A percentile compares a stretch with the other conserved stretches of the same genome.
Conservation (phyloP, 1,140 invertebrate genomes). For the Eriocheir sinensis region DNA sequence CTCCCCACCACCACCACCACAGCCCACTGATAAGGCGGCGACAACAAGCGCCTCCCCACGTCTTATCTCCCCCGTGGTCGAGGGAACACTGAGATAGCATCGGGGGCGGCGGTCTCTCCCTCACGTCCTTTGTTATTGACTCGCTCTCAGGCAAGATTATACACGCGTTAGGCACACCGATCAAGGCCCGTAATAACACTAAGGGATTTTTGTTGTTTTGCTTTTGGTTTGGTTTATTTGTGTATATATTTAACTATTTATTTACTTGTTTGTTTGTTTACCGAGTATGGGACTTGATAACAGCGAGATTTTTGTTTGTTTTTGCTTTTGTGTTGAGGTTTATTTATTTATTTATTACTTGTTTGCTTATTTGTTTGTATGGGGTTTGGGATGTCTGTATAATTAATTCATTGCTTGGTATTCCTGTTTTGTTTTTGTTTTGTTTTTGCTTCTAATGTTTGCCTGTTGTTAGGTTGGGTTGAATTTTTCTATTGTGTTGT, state of each 20-base stretch:
- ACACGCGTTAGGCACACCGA: not conserved
- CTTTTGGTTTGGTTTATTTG: not conserved
- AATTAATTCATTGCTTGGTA: not conserved
- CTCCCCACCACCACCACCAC: not conserved
- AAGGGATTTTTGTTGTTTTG: not conserved
- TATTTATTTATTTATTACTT: too few species aligned
- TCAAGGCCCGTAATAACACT: not conserved
- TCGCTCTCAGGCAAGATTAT: not conserved
- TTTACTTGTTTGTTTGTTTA: not conserved
- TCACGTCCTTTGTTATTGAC: not conserved
- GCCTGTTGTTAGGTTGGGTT: too few species aligned
- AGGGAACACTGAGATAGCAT: conserved; percentile 12
- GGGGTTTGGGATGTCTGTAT: too few species aligned
- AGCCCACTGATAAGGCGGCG: not conserved
- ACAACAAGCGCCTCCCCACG: not conserved
- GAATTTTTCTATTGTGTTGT: too few species aligned
- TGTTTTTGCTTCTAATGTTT: not conserved
- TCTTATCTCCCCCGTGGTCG: not conserved
- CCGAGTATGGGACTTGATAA: too few species aligned
- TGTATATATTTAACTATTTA: not conserved
- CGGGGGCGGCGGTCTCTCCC: not conserved
- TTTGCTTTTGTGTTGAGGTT: too few species aligned
- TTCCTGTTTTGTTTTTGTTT: not conserved
- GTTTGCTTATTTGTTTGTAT: too few species aligned
- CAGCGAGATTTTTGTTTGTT: too few species aligned